phyloP scores from a whole-genome alignment of 2,797 vertebrate genomes.

The Pogonophryne albipinna region DNA sequence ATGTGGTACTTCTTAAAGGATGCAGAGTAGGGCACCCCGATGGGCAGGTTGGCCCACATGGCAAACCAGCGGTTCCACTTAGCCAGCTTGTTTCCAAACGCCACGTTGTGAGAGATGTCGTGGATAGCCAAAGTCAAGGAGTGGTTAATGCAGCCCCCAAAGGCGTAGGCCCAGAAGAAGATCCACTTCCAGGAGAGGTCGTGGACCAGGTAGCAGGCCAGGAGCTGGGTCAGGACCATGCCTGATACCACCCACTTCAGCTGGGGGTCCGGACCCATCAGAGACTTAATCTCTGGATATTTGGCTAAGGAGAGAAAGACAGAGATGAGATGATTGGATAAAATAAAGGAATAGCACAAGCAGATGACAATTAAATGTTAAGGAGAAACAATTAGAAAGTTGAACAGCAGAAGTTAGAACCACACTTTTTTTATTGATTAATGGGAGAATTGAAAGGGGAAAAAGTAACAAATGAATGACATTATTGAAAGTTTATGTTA shows the following conservation, averaged over 20 bases:
- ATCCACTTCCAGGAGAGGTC: conserved; percentile 96
- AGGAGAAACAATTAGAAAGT: background rate
- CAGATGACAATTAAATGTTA: background rate
- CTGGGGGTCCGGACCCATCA: conserved; percentile 95
- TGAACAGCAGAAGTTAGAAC: background rate
- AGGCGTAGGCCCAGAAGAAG: conserved; percentile 94
- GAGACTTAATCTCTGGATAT: conserved; percentile 94
- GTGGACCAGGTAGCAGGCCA: conserved; percentile 91
- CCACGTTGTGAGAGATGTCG: conserved; percentile 97
- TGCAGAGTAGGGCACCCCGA: conserved; percentile 94
- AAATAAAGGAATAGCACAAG: background rate
- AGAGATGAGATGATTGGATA: background rate
- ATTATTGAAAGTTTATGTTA: too few species aligned
- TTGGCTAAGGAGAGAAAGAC: conserved; percentile 86
- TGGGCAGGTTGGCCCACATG: conserved; percentile 95
- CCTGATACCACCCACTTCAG: conserved; percentile 95
- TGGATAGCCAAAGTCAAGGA: conserved; percentile 96
- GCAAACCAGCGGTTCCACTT: conserved; percentile 96
- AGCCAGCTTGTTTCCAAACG: conserved; percentile 91
- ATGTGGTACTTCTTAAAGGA: conserved; percentile 99
- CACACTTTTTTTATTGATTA: too few species aligned
- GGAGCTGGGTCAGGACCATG: conserved; percentile 92
- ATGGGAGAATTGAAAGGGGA: too few species aligned
- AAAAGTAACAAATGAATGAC: background rate
- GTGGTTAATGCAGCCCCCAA: conserved; percentile 97